Evolutionary conservation across 2,888 invertebrate genomes (phyloP).

Genomic region (Synergus gifuensis): DNA sequence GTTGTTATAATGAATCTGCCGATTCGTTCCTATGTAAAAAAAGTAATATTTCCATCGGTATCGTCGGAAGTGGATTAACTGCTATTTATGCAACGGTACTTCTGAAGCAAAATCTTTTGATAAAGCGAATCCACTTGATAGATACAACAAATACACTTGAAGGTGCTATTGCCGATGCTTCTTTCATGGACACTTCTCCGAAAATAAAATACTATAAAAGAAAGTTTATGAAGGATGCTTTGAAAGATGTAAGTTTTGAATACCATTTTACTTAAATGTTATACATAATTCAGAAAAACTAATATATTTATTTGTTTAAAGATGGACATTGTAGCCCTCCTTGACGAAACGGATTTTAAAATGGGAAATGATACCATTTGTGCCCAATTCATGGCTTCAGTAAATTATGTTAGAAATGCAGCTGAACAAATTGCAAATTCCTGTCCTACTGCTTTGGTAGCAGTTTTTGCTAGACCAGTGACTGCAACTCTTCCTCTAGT

Average conservation of each 20-base stretch:
- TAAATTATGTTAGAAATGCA: constrained; percentile 63
- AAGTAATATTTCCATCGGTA: constrained; percentile 61
- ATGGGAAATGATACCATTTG: constrained; percentile 53
- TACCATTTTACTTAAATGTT: neutral
- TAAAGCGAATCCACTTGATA: constrained; percentile 65
- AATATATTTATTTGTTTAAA: constrained; percentile 49
- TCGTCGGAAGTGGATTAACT: constrained; percentile 68
- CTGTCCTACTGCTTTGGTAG: constrained; percentile 67
- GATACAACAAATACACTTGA: constrained; percentile 62
- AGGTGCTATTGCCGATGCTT: constrained; percentile 59
- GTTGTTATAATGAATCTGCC: constrained; percentile 15
- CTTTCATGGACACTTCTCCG: constrained; percentile 67
- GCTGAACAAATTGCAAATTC: constrained; percentile 61
- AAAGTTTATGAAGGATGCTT: constrained; percentile 58
- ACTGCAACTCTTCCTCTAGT: constrained; percentile 69
- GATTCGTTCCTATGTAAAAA: neutral
- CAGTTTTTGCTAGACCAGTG: constrained; percentile 70
- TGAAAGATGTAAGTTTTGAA: constrained; percentile 58
- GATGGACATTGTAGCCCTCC: constrained; percentile 70
- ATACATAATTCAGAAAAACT: neutral
- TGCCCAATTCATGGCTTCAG: constrained; percentile 60
- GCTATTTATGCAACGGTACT: constrained; percentile 66
- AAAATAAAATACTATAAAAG: constrained; percentile 63
- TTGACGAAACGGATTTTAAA: constrained; percentile 67
- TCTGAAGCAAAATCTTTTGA: constrained; percentile 68